A percentile compares a stretch with the other conserved stretches of the same genome.
phyloP scores from a whole-genome alignment of 1,140 invertebrate genomes.

The Lordiphosa clarofinis region DNA sequence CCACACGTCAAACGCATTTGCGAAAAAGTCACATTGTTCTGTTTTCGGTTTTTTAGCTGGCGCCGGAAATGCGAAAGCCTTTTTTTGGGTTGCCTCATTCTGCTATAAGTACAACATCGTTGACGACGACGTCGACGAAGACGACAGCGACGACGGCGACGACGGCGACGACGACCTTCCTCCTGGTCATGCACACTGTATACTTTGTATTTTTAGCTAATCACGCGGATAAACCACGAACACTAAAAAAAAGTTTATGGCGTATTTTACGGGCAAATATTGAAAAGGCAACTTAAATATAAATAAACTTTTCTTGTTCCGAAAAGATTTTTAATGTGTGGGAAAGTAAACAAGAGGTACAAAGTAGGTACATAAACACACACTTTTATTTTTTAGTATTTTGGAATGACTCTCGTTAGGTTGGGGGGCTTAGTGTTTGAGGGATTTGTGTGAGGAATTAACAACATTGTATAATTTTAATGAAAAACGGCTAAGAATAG shows the following conservation, averaged over 20 bases:
- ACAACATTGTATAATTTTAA: not conserved
- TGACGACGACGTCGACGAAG: not conserved
- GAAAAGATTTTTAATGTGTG: constrained; percentile 28
- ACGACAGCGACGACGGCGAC: not conserved
- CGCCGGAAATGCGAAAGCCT: constrained; percentile 70
- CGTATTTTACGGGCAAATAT: constrained; percentile 20
- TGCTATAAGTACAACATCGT: not conserved
- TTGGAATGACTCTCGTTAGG: too few relatives aligned
- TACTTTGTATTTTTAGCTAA: constrained; percentile 61
- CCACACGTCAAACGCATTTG: constrained; percentile 44
- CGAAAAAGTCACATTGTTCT: constrained; percentile 33
- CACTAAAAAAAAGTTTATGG: constrained; percentile 26
- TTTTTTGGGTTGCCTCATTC: constrained; percentile 20
- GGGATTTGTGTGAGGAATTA: not conserved
- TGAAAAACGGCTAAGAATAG: not conserved
- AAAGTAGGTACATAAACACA: constrained; percentile 33
- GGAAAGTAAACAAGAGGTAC: constrained; percentile 48
- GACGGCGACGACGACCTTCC: constrained; percentile 10
- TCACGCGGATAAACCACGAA: constrained; percentile 55
- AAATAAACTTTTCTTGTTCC: constrained; percentile 29
- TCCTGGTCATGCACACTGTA: constrained; percentile 4
- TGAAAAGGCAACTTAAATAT: constrained; percentile 24
- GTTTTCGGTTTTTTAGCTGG: constrained; percentile 54
- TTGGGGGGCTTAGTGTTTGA: constrained; percentile 2
- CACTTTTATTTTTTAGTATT: not conserved